A percentile compares a stretch with the other conserved stretches of the same genome.
phyloP scores from a whole-genome alignment of 2,888 invertebrate genomes.

The Scaeva pyrastri region DNA sequence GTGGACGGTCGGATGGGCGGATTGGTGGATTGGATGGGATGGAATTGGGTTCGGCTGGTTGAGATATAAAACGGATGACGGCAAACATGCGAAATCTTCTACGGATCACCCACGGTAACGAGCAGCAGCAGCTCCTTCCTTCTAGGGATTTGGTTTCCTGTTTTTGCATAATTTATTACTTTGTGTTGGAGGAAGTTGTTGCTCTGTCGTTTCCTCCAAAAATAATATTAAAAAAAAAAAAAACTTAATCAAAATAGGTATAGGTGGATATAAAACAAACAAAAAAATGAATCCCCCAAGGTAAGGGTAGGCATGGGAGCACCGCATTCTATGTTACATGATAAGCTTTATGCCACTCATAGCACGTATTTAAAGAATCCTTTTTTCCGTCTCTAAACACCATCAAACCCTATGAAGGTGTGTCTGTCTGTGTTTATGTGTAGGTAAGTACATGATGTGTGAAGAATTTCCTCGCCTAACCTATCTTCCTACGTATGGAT shows the following conservation, averaged over 20 bases:
- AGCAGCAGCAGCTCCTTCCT: constrained; percentile 14
- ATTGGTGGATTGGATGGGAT: not conserved
- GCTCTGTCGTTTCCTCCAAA: constrained; percentile 41
- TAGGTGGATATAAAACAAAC: constrained; percentile 10
- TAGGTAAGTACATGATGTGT: too few relatives aligned
- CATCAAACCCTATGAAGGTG: too few relatives aligned
- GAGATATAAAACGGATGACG: constrained; percentile 49
- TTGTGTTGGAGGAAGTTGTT: constrained; percentile 53
- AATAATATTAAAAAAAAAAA: constrained; percentile 4
- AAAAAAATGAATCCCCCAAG: constrained; percentile 46
- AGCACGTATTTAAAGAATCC: constrained; percentile 44
- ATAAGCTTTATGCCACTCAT: constrained; percentile 54
- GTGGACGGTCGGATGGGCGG: too few relatives aligned
- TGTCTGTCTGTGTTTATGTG: too few relatives aligned
- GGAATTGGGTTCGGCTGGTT: not conserved
- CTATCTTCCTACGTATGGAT: not conserved
- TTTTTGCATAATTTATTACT: constrained; percentile 70
- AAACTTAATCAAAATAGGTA: constrained; percentile 62
- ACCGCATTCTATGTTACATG: constrained; percentile 47
- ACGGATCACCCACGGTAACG: constrained; percentile 50
- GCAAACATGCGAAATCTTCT: constrained; percentile 59
- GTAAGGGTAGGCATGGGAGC: constrained; percentile 37
- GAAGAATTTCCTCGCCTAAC: not conserved
- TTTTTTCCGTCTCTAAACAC: constrained; percentile 1
- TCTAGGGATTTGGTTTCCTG: constrained; percentile 55